Percentiles rank a stretch among this genome's conserved stretches.
Evolutionary conservation across 2,888 invertebrate species (phyloP).

Genomic region (Andricus curvator): DNA sequence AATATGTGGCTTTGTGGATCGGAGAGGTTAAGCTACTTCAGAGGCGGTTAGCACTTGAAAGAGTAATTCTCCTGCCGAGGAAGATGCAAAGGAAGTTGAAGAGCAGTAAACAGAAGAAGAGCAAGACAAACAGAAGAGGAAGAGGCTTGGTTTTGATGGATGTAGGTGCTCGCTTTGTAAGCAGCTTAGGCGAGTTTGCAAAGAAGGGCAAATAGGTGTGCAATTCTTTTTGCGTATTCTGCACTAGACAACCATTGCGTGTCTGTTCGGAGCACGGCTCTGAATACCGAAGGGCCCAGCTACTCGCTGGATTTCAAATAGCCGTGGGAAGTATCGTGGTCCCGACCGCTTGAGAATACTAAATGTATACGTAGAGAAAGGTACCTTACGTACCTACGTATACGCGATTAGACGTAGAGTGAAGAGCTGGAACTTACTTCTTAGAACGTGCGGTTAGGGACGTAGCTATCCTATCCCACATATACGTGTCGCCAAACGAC

Average conservation of each 20-base stretch:
- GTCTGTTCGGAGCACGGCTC: conserved; percentile 59
- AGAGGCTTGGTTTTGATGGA: conserved; percentile 42
- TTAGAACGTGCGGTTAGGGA: conserved; percentile 62
- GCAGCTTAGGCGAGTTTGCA: conserved; percentile 26
- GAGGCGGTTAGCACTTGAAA: background rate
- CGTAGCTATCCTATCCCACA: conserved; percentile 55
- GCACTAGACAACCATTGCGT: conserved; percentile 59
- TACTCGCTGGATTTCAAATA: conserved; percentile 71
- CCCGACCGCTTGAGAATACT: conserved; percentile 70
- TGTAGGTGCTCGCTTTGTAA: conserved; percentile 48
- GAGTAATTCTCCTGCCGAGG: background rate
- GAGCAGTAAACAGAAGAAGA: conserved; percentile 28
- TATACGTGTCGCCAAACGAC: conserved; percentile 63
- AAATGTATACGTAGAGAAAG: conserved; percentile 63
- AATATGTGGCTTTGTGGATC: background rate
- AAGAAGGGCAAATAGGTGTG: conserved; percentile 45
- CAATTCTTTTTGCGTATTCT: conserved; percentile 56
- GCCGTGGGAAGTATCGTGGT: conserved; percentile 75
- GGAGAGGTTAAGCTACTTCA: background rate
- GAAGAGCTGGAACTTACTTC: conserved; percentile 58
- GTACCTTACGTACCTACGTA: conserved; percentile 54
- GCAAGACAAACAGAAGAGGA: conserved; percentile 41
- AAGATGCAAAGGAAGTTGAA: conserved; percentile 5
- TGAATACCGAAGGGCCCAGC: conserved; percentile 69
- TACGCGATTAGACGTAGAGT: conserved; percentile 55